Conservation (phyloP, 1,140 invertebrate species). For the Aphis gossypii region DNA sequence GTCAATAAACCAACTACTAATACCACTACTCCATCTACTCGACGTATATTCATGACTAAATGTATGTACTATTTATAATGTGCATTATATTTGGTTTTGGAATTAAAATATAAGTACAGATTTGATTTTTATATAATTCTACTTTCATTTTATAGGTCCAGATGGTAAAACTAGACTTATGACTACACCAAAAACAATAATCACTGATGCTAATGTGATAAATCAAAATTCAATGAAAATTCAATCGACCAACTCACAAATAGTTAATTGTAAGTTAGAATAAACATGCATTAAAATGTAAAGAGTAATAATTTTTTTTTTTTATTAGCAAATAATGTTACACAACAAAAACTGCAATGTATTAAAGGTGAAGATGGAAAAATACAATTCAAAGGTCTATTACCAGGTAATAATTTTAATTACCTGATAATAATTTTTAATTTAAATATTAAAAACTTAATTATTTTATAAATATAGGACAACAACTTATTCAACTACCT, state of each 20-base stretch:
- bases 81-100: background rate
- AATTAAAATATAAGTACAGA: background rate
- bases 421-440: background rate
- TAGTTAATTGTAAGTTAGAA: slow-evolving; percentile 3
- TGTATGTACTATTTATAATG: slow-evolving; percentile 62
- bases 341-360: slow-evolving; percentile 86
- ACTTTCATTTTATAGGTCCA: slow-evolving; percentile 62
- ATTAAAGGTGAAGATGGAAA: slow-evolving; percentile 88
- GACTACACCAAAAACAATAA: slow-evolving; percentile 67
- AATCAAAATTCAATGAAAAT: slow-evolving; percentile 49
- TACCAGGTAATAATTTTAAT: slow-evolving; percentile 69
- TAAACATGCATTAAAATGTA: background rate
- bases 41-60: slow-evolving; percentile 83
- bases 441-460: background rate
- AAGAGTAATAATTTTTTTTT: background rate
- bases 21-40: slow-evolving; percentile 67
- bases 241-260: slow-evolving; percentile 33
- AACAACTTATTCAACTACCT: slow-evolving; percentile 90
- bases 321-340: slow-evolving; percentile 59
- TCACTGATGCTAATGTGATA: slow-evolving; percentile 65
- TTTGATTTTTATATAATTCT: background rate
- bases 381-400: slow-evolving; percentile 86
- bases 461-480: slow-evolving; percentile 67
- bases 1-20: slow-evolving; percentile 66
- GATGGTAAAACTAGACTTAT: slow-evolving; percentile 79